Percentiles rank a stretch among this genome's conserved stretches.
phyloP scores from a whole-genome alignment of 2,888 invertebrate species.

The Yponomeuta evonymella region DNA sequence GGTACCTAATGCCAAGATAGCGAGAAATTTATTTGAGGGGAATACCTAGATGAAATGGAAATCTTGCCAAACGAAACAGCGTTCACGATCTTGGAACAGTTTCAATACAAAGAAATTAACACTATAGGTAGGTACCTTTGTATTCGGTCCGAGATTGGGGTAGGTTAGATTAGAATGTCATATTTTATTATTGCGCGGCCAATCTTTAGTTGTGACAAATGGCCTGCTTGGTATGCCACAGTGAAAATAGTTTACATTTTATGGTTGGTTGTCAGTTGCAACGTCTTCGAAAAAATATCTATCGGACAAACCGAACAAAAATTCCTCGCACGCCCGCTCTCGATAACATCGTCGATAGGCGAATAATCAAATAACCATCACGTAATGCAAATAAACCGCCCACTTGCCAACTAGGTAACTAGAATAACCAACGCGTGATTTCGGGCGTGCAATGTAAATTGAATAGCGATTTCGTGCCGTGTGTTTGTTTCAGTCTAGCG shows the following conservation, averaged over 20 bases:
- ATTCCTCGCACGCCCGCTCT: too few species aligned
- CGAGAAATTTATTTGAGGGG: neutral
- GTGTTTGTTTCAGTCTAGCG: neutral
- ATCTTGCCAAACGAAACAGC: neutral
- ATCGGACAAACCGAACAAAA: too few species aligned
- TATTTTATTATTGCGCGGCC: too few species aligned
- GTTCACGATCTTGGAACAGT: neutral
- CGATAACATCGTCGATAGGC: too few species aligned
- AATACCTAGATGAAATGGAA: neutral
- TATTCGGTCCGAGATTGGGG: neutral
- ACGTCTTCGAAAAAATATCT: too few species aligned
- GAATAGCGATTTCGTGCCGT: neutral
- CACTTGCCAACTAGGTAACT: neutral
- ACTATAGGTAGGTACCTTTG: neutral
- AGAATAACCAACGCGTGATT: neutral
- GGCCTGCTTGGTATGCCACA: too few species aligned
- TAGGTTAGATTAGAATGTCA: neutral
- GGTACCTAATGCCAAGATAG: neutral
- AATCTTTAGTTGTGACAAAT: too few species aligned
- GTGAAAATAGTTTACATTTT: too few species aligned
- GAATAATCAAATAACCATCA: neutral
- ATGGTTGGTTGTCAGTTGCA: too few species aligned
- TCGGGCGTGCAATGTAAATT: neutral
- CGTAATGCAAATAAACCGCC: neutral
- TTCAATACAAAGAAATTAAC: neutral